Conservation (phyloP, 2,113 vertebrate genomes). For the Oncorhynchus tshawytscha region DNA sequence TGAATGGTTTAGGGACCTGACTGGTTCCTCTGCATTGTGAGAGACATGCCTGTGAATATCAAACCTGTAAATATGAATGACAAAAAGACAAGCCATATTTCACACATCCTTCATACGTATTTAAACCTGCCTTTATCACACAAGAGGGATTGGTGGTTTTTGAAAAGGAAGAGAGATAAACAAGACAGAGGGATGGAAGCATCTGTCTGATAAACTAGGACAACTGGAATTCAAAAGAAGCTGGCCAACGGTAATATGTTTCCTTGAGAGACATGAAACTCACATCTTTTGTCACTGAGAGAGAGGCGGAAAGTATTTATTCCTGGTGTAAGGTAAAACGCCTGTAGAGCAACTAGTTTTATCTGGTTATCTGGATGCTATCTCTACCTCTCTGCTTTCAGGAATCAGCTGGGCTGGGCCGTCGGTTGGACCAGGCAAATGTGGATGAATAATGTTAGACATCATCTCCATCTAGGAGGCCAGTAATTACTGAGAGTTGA, state of each 20-base stretch:
- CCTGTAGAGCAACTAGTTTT: constrained; percentile 57
- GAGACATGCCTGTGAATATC: too few relatives aligned
- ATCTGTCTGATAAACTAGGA: constrained; percentile 40
- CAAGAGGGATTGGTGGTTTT: constrained; percentile 29
- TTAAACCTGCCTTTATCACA: constrained; percentile 27
- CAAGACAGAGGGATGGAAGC: constrained; percentile 36
- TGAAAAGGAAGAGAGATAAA: constrained; percentile 31
- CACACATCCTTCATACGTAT: constrained; percentile 21
- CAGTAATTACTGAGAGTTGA: constrained; percentile 68
- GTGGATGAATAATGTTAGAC: constrained; percentile 64
- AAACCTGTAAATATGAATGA: too few relatives aligned
- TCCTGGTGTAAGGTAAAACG: constrained; percentile 47
- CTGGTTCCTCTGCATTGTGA: too few relatives aligned
- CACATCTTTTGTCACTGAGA: constrained; percentile 38
- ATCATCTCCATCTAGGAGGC: constrained; percentile 69
- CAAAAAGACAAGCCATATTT: constrained; percentile 16
- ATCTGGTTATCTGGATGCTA: constrained; percentile 56
- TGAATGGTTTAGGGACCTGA: too few relatives aligned
- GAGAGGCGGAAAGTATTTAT: constrained; percentile 13
- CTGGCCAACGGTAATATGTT: constrained; percentile 45
- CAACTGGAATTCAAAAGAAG: constrained; percentile 33
- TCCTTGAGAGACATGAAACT: constrained; percentile 48
- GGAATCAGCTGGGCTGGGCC: constrained; percentile 50
- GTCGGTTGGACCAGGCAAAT: constrained; percentile 61
- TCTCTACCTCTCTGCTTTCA: constrained; percentile 45